phyloP scores from a whole-genome alignment of 2,888 invertebrate species.

The Thysanoteuthis rhombus region DNA sequence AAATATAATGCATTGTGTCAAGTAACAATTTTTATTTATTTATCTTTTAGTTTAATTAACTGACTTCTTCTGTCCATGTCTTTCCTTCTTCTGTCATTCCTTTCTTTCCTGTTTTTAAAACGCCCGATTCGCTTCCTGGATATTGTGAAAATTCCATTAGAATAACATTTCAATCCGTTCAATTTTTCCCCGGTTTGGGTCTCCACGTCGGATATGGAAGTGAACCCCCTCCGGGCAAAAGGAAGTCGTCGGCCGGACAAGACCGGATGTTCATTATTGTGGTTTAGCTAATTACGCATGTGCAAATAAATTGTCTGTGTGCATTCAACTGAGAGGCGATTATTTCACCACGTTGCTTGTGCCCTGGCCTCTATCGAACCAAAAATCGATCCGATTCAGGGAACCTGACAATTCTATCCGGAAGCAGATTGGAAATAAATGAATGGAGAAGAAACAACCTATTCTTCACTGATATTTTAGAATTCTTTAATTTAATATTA shows the following conservation, averaged over 20 bases:
- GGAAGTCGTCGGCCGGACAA: not conserved
- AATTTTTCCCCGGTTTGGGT: not conserved
- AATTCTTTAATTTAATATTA: too few relatives aligned
- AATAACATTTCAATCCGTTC: not conserved
- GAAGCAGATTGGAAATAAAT: not conserved
- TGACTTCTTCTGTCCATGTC: not conserved
- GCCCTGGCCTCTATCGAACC: not conserved
- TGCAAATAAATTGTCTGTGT: not conserved
- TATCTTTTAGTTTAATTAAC: not conserved
- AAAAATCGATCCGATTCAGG: not conserved
- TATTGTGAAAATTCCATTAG: not conserved
- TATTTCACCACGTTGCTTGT: not conserved
- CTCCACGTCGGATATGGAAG: not conserved
- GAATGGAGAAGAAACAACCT: not conserved
- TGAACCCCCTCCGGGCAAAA: not conserved
- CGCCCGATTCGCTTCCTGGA: not conserved
- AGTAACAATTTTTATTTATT: not conserved
- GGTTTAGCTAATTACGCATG: not conserved
- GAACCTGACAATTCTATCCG: not conserved
- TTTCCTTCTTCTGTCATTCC: not conserved
- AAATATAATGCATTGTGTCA: not conserved
- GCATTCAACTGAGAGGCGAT: not conserved
- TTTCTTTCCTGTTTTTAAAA: not conserved
- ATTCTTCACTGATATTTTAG: not conserved
- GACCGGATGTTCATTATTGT: not conserved